Evolutionary conservation across 2,888 invertebrate genomes (phyloP).

Genomic region (Hirtodrosophila alboralis): DNA sequence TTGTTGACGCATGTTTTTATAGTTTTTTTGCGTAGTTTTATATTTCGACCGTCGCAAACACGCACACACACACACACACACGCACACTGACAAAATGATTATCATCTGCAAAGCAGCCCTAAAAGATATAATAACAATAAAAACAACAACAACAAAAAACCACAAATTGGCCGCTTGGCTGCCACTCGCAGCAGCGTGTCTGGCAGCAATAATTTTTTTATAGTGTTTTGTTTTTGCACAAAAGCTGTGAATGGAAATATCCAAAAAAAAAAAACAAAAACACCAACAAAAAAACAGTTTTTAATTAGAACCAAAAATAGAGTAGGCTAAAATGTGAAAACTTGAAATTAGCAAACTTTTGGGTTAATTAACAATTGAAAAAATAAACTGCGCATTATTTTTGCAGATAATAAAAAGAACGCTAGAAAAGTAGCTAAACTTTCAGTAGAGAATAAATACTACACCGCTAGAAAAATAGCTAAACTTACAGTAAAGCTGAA

Average conservation of each 20-base stretch:
- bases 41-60: slow-evolving; percentile 22
- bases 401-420: too few species aligned
- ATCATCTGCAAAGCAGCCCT: slow-evolving; percentile 6
- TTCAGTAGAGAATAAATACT: too few species aligned
- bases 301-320: slow-evolving; percentile 44
- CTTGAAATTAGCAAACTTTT: too few species aligned
- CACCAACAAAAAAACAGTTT: slow-evolving; percentile 9
- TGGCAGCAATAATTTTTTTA: slow-evolving; percentile 38
- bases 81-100: slow-evolving; percentile 13
- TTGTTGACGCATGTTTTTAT: slow-evolving; percentile 53
- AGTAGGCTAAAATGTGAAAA: too few species aligned
- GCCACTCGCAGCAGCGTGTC: slow-evolving; percentile 43
- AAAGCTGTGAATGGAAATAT: slow-evolving; percentile 64
- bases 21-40: slow-evolving; percentile 74
- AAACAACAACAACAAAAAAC: too few species aligned
- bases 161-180: slow-evolving; percentile 41
- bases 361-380: too few species aligned
- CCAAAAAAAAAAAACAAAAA: slow-evolving; percentile 10
- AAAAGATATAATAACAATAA: slow-evolving; percentile 19
- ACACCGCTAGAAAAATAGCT: too few species aligned
- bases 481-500: too few species aligned
- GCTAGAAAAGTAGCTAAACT: too few species aligned
- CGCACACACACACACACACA: slow-evolving; percentile 4
- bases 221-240: slow-evolving; percentile 35
- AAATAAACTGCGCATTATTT: too few species aligned